A percentile compares a stretch with the other conserved stretches of the same genome.
These are phyloP conservation scores for Odontocolon sp. DNA, from an alignment of 2,888 invertebrate species.

Conservation along the genomic window DNA sequence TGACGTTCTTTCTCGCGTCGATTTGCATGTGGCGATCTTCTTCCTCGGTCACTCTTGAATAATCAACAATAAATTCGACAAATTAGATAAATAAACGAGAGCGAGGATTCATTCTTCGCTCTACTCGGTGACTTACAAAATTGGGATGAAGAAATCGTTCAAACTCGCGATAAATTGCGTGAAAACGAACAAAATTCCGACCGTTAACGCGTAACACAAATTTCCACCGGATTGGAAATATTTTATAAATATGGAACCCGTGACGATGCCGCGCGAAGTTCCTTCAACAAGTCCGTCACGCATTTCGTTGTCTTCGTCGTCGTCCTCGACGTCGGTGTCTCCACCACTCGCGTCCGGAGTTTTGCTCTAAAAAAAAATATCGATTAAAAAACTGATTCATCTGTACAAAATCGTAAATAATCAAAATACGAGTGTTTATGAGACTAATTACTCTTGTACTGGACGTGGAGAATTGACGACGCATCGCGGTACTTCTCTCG, in stretches of 20 bases:
- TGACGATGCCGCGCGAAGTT: slow-evolving; percentile 80
- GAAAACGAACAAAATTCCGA: slow-evolving; percentile 82
- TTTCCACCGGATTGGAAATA: slow-evolving; percentile 84
- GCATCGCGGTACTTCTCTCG: slow-evolving; percentile 58
- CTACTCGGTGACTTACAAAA: slow-evolving; percentile 69
- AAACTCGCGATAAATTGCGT: slow-evolving; percentile 85
- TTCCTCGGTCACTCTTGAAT: slow-evolving; percentile 83
- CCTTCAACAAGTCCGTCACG: slow-evolving; percentile 77
- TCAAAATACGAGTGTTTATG: neutral
- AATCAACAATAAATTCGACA: neutral
- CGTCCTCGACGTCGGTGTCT: slow-evolving; percentile 72
- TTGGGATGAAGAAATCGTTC: slow-evolving; percentile 86
- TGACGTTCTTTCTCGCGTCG: slow-evolving; percentile 20
- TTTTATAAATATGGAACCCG: slow-evolving; percentile 79
- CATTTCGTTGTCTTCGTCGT: slow-evolving; percentile 71
- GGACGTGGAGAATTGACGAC: slow-evolving; percentile 74
- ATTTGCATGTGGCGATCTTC: slow-evolving; percentile 73
- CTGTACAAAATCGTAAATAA: too few relatives aligned
- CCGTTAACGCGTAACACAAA: slow-evolving; percentile 78
- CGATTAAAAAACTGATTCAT: too few relatives aligned
- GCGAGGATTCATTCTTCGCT: neutral
- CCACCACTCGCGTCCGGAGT: slow-evolving; percentile 72
- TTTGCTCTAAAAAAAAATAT: slow-evolving; percentile 72
- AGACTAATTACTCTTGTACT: slow-evolving; percentile 72
- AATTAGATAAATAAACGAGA: neutral